Evolutionary conservation across 2,888 invertebrate species (phyloP).

Genomic region (Thera britannica): DNA sequence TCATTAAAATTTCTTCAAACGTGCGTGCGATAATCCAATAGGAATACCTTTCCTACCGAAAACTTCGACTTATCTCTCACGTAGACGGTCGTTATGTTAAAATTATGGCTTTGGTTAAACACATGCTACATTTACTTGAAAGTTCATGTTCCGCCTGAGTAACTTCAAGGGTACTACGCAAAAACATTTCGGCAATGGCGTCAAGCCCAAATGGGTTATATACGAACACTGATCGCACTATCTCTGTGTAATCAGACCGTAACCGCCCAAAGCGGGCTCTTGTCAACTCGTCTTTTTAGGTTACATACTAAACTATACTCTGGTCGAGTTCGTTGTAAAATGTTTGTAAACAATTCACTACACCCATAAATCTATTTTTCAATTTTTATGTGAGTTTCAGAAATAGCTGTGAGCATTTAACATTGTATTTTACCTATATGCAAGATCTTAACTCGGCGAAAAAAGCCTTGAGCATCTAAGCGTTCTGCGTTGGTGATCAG

Average conservation of each 20-base stretch:
- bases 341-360: too few relatives aligned
- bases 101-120: conserved; percentile 81
- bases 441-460: too few relatives aligned
- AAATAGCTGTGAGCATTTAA: too few relatives aligned
- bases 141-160: conserved; percentile 78
- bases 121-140: conserved; percentile 83
- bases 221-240: conserved; percentile 42
- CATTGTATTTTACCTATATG: too few relatives aligned
- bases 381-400: too few relatives aligned
- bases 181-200: conserved; percentile 56
- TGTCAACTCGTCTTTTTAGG: conserved; percentile 35
- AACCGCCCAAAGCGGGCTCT: conserved; percentile 34
- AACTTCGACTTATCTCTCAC: conserved; percentile 83
- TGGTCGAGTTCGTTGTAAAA: too few relatives aligned
- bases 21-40: conserved; percentile 78
- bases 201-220: conserved; percentile 48
- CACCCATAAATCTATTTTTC: too few relatives aligned
- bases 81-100: conserved; percentile 79
- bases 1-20: conserved; percentile 80
- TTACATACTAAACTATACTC: conserved; percentile 27
- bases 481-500: too few relatives aligned
- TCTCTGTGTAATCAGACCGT: conserved; percentile 49
- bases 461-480: too few relatives aligned
- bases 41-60: conserved; percentile 69
- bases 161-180: conserved; percentile 67